Conservation (phyloP, 2,888 invertebrate species). For the Lutraria lutraria region DNA sequence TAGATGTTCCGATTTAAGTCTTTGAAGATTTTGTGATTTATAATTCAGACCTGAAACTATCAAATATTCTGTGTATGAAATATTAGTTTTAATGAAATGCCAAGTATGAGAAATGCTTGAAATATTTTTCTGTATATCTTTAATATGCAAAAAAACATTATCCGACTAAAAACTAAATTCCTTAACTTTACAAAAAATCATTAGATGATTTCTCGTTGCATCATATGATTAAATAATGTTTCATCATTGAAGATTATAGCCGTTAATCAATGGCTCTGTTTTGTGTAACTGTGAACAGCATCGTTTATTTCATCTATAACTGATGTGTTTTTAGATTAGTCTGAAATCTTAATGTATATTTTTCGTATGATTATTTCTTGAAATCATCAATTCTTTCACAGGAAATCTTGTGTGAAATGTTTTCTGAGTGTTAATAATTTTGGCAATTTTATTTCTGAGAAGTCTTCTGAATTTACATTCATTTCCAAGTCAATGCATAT, state of each 20-base stretch:
- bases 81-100: constrained; percentile 16
- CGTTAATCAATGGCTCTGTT: constrained; percentile 11
- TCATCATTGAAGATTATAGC: not conserved
- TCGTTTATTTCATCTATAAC: constrained; percentile 15
- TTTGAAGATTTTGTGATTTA: not conserved
- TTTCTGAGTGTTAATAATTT: not conserved
- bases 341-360: constrained; percentile 13
- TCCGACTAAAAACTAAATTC: not conserved
- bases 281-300: constrained; percentile 16
- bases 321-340: constrained; percentile 16
- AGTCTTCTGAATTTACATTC: not conserved
- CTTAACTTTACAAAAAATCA: not conserved
- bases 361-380: constrained; percentile 5
- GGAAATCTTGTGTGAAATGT: not conserved
- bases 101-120: not conserved
- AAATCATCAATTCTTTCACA: not conserved
- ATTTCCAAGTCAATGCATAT: constrained; percentile 1
- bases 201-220: not conserved
- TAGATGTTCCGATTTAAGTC: not conserved
- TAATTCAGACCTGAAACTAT: not conserved
- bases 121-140: constrained; percentile 11
- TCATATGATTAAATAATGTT: not conserved
- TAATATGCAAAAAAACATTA: not conserved
- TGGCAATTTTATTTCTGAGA: not conserved
- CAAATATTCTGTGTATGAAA: not conserved